Conservation (phyloP, 2,797 vertebrate species). For the Mus spretus region DNA sequence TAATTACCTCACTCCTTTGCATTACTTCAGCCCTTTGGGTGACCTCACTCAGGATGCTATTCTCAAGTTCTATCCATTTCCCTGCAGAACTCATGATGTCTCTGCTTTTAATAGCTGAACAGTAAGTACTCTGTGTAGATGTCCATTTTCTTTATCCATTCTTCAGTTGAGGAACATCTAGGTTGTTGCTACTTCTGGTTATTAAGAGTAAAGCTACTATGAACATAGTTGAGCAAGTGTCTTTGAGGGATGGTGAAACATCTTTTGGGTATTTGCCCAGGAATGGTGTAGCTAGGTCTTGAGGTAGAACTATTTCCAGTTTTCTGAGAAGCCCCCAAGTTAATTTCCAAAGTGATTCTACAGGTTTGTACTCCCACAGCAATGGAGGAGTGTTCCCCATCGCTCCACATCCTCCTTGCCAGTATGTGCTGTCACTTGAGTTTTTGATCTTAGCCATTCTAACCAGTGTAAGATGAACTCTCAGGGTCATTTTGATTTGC, state of each 20-base stretch:
- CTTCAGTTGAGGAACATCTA: neutral
- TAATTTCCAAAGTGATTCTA: no score
- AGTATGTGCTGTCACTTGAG: neutral
- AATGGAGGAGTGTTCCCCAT: no score
- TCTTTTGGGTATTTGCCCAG: neutral
- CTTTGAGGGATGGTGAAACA: neutral
- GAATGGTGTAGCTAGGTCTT: neutral
- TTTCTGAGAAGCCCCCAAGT: no score
- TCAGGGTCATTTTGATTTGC: no score
- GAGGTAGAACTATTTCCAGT: no score
- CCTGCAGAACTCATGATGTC: neutral
- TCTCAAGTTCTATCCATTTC: neutral
- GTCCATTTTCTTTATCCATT: neutral
- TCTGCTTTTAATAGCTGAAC: neutral
- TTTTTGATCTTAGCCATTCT: no score
- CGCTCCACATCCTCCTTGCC: no score
- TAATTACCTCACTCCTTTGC: neutral
- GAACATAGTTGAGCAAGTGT: neutral
- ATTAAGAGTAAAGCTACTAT: neutral
- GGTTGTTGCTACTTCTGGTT: neutral
- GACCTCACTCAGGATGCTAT: neutral
- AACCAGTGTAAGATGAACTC: no score
- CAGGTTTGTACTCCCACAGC: no score
- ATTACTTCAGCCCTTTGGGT: neutral
- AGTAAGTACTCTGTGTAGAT: neutral